Base-by-base conservation (phyloP, 1,140 invertebrate species). In the Caenorhabditis briggsae region DNA sequence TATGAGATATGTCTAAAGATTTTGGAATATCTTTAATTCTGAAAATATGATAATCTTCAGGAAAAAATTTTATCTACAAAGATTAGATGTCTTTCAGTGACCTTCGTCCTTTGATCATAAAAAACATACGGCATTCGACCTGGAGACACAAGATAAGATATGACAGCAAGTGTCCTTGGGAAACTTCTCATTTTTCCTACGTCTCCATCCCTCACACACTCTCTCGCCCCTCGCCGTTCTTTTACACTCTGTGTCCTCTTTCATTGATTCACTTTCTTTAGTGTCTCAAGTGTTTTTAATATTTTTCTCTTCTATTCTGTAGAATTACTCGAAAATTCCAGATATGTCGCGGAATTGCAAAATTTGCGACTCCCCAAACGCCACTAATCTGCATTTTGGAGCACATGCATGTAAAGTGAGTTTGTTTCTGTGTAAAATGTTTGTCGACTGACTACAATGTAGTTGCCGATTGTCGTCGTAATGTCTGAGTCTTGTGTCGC, bases 331-430 rank as follows among this genome's bases (percentile, higher is more conserved):
- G 11, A 64, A 23, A 70, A 14, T 53, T 53, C 11, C 2, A 16
- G 16, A 2, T 11, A 78, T 78, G 70, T 78, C 70, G 8, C 43
- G 70, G 23, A 78, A 78, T 23, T 78, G 70, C 70, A 78, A 78
- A 23, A 14, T 78, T 5, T 78, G 70, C 20, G 46, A 78, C 20
- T 78, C 70, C 14, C 70, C 70, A 20, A 78, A 78, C 70, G 70
- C 70, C 46, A 78, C 70, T 12, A 78, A 78, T n/a, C 23, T 78
- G 1, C 70, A 78, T 78, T 78, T 78, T 23, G 70, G 70, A 48
- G 70, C 70, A 50, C 70, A 78, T 11, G 43, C 70, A 9, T 78
- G 70, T 53, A 78, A 78, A n/a, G 70, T 78, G 14, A 43, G 64
- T 46, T 20, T 5, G 46, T 46, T 46, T 46, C 18, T 7, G 16